Conservation (phyloP, 2,888 invertebrate genomes). For the Anarsia innoxiella region DNA sequence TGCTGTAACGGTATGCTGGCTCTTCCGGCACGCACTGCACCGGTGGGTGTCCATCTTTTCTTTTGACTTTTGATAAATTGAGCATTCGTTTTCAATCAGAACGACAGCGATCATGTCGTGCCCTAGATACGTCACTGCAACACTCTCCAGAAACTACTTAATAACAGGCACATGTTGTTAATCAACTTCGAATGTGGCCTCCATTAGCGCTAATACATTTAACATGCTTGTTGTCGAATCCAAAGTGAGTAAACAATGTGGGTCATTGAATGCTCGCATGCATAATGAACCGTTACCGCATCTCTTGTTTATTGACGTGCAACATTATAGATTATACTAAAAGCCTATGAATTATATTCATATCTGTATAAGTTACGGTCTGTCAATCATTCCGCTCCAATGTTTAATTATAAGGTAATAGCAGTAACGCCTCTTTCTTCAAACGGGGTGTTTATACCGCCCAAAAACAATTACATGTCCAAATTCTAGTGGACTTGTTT, state of each 20-base stretch:
- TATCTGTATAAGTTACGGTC: slow-evolving; percentile 29
- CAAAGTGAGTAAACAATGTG: slow-evolving; percentile 34
- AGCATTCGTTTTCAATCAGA: slow-evolving; percentile 36
- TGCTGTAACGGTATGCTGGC: slow-evolving; percentile 54
- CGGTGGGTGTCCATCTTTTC: slow-evolving; percentile 24
- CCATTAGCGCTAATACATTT: slow-evolving; percentile 18
- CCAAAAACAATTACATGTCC: slow-evolving; percentile 32
- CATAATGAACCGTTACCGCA: slow-evolving; percentile 34
- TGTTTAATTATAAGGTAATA: slow-evolving; percentile 34
- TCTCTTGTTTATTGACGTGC: slow-evolving; percentile 37
- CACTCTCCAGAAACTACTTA: slow-evolving; percentile 23
- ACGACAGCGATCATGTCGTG: slow-evolving; percentile 28
- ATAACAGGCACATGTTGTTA: slow-evolving; percentile 31
- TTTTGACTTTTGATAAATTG: slow-evolving; percentile 40
- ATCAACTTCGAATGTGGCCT: slow-evolving; percentile 35
- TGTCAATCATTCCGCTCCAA: slow-evolving; percentile 38
- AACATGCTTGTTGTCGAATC: slow-evolving; percentile 22
- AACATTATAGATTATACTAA: slow-evolving; percentile 41
- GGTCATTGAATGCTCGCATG: slow-evolving; percentile 29
- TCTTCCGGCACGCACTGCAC: slow-evolving; percentile 43
- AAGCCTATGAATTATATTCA: slow-evolving; percentile 42
- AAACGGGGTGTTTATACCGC: slow-evolving; percentile 29
- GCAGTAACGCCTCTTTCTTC: slow-evolving; percentile 35
- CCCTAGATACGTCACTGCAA: slow-evolving; percentile 29
- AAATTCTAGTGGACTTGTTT: slow-evolving; percentile 20